A percentile compares a stretch with the other conserved stretches of the same genome.
These are phyloP conservation scores for Rhagonycha lutea DNA, from an alignment of 2,888 invertebrate genomes.

Conservation along the genomic window DNA sequence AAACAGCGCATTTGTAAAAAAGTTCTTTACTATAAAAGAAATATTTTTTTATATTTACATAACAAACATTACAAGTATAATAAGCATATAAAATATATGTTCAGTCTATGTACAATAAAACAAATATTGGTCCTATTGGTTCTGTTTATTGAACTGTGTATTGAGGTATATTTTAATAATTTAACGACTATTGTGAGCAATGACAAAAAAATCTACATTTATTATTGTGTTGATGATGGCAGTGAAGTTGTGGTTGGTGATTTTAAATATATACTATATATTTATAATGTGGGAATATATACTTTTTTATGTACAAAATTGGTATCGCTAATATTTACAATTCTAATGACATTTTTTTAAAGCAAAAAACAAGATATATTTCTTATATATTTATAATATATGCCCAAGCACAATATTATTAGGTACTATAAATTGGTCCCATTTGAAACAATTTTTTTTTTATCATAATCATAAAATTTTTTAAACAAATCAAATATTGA, in stretches of 20 bases:
- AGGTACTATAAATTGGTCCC: slow-evolving; percentile 28
- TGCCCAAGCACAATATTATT: slow-evolving; percentile 23
- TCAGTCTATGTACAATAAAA: slow-evolving; percentile 34
- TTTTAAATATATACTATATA: background rate
- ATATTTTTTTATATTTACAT: slow-evolving; percentile 33
- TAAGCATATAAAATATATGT: slow-evolving; percentile 34
- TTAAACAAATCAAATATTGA: slow-evolving; percentile 1
- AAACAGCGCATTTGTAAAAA: slow-evolving; percentile 1
- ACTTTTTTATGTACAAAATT: slow-evolving; percentile 13
- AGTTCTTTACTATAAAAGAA: slow-evolving; percentile 32
- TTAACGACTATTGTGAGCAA: slow-evolving; percentile 34
- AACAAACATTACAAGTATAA: slow-evolving; percentile 33
- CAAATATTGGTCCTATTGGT: slow-evolving; percentile 22
- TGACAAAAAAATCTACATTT: slow-evolving; percentile 20
- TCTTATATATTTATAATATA: slow-evolving; percentile 10
- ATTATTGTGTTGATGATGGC: slow-evolving; percentile 30
- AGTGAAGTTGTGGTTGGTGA: slow-evolving; percentile 32
- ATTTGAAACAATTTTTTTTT: slow-evolving; percentile 11
- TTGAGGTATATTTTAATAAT: slow-evolving; percentile 39
- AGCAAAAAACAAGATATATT: slow-evolving; percentile 18
- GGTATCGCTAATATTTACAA: slow-evolving; percentile 26
- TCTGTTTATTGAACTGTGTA: slow-evolving; percentile 32
- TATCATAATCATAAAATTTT: slow-evolving; percentile 2
- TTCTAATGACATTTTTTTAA: slow-evolving; percentile 23
- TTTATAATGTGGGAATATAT: background rate